Base-by-base conservation (phyloP, 2,888 invertebrate genomes). In the Magallana nippona region DNA sequence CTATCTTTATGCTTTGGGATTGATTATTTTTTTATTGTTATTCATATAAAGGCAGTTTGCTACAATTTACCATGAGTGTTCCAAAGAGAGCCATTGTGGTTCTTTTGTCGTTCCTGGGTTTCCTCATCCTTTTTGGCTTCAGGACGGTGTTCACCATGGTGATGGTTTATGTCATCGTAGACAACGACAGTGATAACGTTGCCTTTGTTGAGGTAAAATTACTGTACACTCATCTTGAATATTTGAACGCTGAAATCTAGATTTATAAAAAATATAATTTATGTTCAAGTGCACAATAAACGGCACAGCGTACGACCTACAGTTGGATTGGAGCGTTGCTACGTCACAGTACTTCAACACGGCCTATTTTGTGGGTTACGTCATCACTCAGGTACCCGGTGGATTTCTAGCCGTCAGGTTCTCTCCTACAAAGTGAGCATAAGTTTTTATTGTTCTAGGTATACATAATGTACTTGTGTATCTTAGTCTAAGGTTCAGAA, bases 101-200 rank as follows among this genome's bases (percentile, higher is more conserved):
- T 44, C 44, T 44, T 44, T 44, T 44, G 44, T 44, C 44, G 44
- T 44, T 44, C 44, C 44, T 44, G 44, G 5, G 44, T 32, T 80
- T 83, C 10, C 80, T 83, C 13, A 17, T 63, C 8, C 32, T 77
- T 5, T 71, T 83, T 63, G 83, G 83, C 44, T 83, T 71, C 32
- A 56, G 83, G n/a, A 71, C 83, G 3, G 71, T 79, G 0, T 80
- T 83, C 55, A 62, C 83, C 57, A 10, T 83, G 32, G 80, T 83
- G 2, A 83, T 83, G 83, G 83, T 83, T 15, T 71, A 83, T 27
- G 80, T 83, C 32, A 55, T 82, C 27, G 19, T n/a, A 22, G 82
- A 82, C 17, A 82, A 82, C 56, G 63, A 63, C 17, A 27, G 17
- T 10, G 56, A 82, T 22, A n/a, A n/a, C 2, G 82, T 82, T 3